Base-by-base conservation (phyloP, 2,888 invertebrate species). In the Drosophila mettleri region DNA sequence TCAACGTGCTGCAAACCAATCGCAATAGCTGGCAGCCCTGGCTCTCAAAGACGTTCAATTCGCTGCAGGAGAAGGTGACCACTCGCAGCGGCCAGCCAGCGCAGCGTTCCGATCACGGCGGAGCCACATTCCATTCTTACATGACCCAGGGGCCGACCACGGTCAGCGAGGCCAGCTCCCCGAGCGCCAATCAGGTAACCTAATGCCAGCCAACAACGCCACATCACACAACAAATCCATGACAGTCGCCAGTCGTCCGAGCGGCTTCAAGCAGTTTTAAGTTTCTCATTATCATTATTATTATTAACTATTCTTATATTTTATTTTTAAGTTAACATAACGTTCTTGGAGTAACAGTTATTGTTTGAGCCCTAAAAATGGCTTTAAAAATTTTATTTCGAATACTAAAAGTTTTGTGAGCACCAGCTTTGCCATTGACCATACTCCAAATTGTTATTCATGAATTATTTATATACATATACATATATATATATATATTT, bases 1-100 rank as follows among this genome's bases (percentile, higher is more conserved):
- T 96, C 49, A 94, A 95, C 60, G 98, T 98, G 91, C 93, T 96
- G 73, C 95, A 95, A 89, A 89, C 89, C 29, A 92, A 68, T 83
- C 91, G 92, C 27, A 92, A 91, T 55, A 91, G 90, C 72, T 98
- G 98, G 95, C 95, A 98, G 27, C 97, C 97, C 0, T 99, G 99
- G 99, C 94, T 99, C 57, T 97, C 97, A 74, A 98, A 98, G 92
- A 98, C 98, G 0, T 94, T 99, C 20, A 92, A 92, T 68, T 86
- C 92, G 27, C 85, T 92, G 61, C 92, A 92, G 75, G 92, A 92
- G 65, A 92, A 92, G 72, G 92, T 92, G 0, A 85, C 91, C 51
- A 90, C 91, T 22, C 89, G 91, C 5, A 63, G 79, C 8, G 64
- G 54, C 34, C 65, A 60, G 10, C 39, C 74, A n/a, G n/a, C n/a